phyloP scores from a whole-genome alignment of 2,888 invertebrate genomes.

The Leucophenga maculata region DNA sequence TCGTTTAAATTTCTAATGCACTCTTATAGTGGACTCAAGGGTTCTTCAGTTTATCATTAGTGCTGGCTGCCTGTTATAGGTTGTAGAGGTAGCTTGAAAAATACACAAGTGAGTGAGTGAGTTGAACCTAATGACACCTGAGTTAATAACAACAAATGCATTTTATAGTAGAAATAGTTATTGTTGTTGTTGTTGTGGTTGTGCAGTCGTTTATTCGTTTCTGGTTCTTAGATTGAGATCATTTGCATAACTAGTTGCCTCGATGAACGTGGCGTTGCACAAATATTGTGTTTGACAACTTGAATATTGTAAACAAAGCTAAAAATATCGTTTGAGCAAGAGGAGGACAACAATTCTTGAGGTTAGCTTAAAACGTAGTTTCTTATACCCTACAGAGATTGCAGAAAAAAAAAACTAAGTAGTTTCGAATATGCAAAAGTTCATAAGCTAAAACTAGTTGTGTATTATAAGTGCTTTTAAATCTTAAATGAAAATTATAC shows the following conservation, averaged over 20 bases:
- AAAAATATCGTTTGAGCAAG: background rate
- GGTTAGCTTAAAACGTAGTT: too few species aligned
- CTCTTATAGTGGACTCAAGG: background rate
- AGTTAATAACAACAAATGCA: constrained; percentile 7
- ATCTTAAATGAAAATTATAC: too few species aligned
- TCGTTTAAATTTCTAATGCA: constrained; percentile 15
- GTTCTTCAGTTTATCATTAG: background rate
- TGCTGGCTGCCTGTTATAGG: background rate
- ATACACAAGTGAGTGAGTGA: too few species aligned
- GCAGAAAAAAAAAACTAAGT: too few species aligned
- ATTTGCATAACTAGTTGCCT: constrained; percentile 14
- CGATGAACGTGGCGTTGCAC: too few species aligned
- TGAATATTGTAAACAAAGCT: constrained; percentile 12
- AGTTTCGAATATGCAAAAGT: too few species aligned
- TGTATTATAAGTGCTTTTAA: too few species aligned
- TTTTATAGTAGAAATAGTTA: background rate
- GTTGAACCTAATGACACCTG: constrained; percentile 11
- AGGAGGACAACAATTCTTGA: background rate
- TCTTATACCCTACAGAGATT: too few species aligned
- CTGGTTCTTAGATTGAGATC: constrained; percentile 12
- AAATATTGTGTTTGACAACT: constrained; percentile 15
- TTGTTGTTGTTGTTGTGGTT: constrained; percentile 16
- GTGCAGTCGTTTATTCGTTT: background rate
- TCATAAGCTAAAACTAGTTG: too few species aligned
- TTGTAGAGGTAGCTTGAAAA: background rate